phyloP scores from a whole-genome alignment of 2,888 invertebrate genomes.

The Xylocampa areola region DNA sequence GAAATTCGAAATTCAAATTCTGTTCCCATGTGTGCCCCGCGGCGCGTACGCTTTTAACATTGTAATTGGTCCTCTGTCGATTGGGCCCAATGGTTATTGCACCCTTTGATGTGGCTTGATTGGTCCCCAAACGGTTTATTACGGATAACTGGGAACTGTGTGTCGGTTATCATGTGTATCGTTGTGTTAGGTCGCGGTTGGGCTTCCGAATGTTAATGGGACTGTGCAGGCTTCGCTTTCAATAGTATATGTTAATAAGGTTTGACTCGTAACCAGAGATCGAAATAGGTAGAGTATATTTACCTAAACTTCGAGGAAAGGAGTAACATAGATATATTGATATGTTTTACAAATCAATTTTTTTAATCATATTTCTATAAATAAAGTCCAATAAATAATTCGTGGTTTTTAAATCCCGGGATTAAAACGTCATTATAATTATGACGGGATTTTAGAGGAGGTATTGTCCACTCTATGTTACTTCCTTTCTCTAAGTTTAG shows the following conservation, averaged over 20 bases:
- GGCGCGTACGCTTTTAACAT: constrained; percentile 81
- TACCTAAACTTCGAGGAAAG: too few species aligned
- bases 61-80: constrained; percentile 85
- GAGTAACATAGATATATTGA: too few species aligned
- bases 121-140: constrained; percentile 71
- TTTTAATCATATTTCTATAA: too few species aligned
- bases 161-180: constrained; percentile 45
- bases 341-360: too few species aligned
- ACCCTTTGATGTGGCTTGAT: constrained; percentile 84
- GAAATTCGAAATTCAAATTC: constrained; percentile 88
- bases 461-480: too few species aligned
- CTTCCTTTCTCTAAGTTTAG: too few species aligned
- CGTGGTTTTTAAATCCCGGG: too few species aligned
- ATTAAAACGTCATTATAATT: too few species aligned
- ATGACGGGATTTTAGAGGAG: too few species aligned
- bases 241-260: constrained; percentile 3
- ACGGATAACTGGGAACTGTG: constrained; percentile 56
- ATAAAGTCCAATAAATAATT: too few species aligned
- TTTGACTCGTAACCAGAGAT: too few species aligned
- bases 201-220: constrained; percentile 46
- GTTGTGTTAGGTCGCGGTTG: constrained; percentile 68
- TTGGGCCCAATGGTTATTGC: constrained; percentile 72
- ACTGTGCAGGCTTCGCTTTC: constrained; percentile 8
- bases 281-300: too few species aligned
- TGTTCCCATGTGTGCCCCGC: constrained; percentile 81